phyloP scores from a whole-genome alignment of 2,888 invertebrate species.

The Tyria jacobaeae region DNA sequence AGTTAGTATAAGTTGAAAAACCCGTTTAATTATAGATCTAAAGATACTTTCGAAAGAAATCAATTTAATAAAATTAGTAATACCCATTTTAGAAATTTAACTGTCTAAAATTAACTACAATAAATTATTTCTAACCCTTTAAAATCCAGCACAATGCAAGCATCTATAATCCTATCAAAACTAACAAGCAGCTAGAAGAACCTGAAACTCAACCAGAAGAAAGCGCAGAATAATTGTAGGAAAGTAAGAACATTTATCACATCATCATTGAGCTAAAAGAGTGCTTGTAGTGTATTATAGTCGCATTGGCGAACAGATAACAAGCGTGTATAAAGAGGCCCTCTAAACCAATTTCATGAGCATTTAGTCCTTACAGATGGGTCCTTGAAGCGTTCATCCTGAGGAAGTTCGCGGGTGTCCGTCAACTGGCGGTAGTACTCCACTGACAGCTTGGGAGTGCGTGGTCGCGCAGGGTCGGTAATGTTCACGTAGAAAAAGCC shows the following conservation, averaged over 20 bases:
- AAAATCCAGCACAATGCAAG: not conserved
- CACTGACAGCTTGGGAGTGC: constrained; percentile 89
- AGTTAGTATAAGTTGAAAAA: no score
- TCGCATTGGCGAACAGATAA: not conserved
- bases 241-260: no score
- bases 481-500: constrained; percentile 91
- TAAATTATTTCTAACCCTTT: not conserved
- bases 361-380: constrained; percentile 64
- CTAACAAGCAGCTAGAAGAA: not conserved
- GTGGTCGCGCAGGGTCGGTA: constrained; percentile 85
- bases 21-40: no score
- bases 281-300: no score
- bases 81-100: no score
- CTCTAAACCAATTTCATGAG: constrained; percentile 2
- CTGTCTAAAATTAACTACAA: not conserved
- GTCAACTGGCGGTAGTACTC: constrained; percentile 86
- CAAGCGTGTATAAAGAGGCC: not conserved
- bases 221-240: no score
- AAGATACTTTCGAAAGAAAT: no score
- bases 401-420: constrained; percentile 76
- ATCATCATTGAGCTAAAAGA: no score
- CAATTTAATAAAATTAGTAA: not conserved
- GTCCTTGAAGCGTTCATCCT: constrained; percentile 72
- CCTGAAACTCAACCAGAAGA: no score
- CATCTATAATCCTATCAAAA: not conserved